Evolutionary conservation across 64 coral and sea anemone species (phyloP), one percentile per base, ranked within the genome.

Genomic region (Montipora foliosa): DNA sequence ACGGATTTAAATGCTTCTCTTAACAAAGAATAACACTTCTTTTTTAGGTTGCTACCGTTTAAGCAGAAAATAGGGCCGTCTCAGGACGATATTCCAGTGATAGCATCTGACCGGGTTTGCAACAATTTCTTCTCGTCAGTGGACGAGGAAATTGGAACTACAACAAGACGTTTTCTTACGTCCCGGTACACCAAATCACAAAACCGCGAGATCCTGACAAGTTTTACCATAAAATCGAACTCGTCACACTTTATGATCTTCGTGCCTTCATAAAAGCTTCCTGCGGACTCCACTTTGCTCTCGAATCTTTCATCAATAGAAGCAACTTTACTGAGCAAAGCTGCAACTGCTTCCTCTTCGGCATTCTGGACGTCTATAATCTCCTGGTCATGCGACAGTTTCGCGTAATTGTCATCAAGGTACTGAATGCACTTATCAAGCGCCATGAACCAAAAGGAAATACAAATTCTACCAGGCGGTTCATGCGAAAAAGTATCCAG

Each of bases 1-100:
- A 84, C 64, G 29, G 62, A 69, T 84, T 70, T 84, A 48, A 84
- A 84, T n/a, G 82, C 82, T 62, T 84, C 82, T 84, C 82, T 84
- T 49, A 70, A 16, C 59, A 84, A 84, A 1, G 61, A 84, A 70
- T 69, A 84, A 69, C 68, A 84, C 37, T 14, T 84, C 82, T 84
- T 44, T 45, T 84, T 84, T 3, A 84, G 37, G 6, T n/a, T 84
- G 14, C 61, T 69, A 6, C 82, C 62, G 44, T 84, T 25, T 69
- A 84, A 84, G 24, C 64, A 84, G 44, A 48, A 62, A 70, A 69
- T 48, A 17, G 82, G 62, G 1, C 8, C 0, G 8, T 69, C 61
- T 47, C 20, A 5, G 2, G 82, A 29, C 19, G n/a, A 0, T 22
- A 62, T 21, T 49, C 7, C 44, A 46, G 17, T 9, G 14, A 70